A percentile compares a stretch with the other conserved stretches of the same genome.
Evolutionary conservation across 2,888 invertebrate genomes (phyloP).

Genomic region (Phoenoteleia sp.): DNA sequence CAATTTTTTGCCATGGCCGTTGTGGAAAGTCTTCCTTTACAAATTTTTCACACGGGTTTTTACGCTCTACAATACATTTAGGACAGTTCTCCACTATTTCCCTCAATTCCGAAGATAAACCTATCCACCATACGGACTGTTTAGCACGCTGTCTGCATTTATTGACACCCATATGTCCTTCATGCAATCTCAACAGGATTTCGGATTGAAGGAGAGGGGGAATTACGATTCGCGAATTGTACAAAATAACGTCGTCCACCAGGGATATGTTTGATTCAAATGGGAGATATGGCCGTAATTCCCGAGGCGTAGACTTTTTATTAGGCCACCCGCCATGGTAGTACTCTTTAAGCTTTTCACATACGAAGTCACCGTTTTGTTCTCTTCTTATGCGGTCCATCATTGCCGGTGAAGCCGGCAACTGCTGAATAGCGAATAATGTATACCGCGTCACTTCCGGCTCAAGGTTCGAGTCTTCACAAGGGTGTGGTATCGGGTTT

Average conservation of each 20-base stretch:
- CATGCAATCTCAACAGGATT: constrained; percentile 72
- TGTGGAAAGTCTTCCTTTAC: constrained; percentile 66
- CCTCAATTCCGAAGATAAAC: constrained; percentile 56
- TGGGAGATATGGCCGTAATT: constrained; percentile 45
- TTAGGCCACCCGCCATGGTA: constrained; percentile 52
- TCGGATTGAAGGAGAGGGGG: constrained; percentile 68
- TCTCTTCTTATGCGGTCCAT: constrained; percentile 56
- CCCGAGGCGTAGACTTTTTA: constrained; percentile 31
- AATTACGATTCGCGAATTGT: constrained; percentile 70
- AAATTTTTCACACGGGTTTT: constrained; percentile 51
- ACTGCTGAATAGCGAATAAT: constrained; percentile 30
- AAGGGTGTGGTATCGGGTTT: too few species aligned
- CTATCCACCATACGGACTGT: constrained; percentile 75
- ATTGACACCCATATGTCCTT: constrained; percentile 76
- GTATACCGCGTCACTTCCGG: too few species aligned
- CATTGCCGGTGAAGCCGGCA: constrained; percentile 53
- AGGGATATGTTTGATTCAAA: constrained; percentile 63
- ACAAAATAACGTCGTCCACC: constrained; percentile 64
- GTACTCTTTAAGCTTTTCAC: constrained; percentile 51
- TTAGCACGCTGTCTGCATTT: constrained; percentile 72
- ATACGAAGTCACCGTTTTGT: constrained; percentile 53
- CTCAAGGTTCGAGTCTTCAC: too few species aligned
- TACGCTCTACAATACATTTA: constrained; percentile 59
- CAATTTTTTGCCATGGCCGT: constrained; percentile 74
- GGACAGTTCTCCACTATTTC: constrained; percentile 63